Base-by-base conservation (phyloP, 1,140 invertebrate species). In the Nebria ingens region DNA sequence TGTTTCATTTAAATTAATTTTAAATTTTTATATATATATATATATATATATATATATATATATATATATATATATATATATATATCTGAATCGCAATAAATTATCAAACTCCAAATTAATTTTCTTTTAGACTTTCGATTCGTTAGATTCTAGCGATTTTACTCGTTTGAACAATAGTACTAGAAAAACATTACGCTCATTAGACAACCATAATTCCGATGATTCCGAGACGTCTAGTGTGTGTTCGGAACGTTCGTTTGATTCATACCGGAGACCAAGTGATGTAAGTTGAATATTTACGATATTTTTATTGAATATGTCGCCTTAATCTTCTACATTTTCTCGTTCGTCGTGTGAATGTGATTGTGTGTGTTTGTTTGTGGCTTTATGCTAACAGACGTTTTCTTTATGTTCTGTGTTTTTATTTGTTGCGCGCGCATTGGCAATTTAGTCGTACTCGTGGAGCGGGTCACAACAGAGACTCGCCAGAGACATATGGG, bases 171-270 rank as follows among this genome's bases (percentile, higher is more conserved):
- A 61, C 62, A n/a, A n/a, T 62, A 64, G 60, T 53, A 59, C 65
- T 4, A 58, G 66, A 42, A 68, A 64, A 56, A 52, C 50, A 6
- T 62, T 69, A 59, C 59, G 68, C 19, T 68, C 68, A 2, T 49
- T 70, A 21, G 69, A 71, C 22, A 69, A 69, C 57, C 68, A 68
- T 54, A n/a, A n/a, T 34, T 71, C 69, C 29, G 90, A 93, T 67
- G 88, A 91, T 56, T 95, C 91, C 49, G 94, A 97, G 70, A 93
- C 91, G 1, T 97, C 93, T 25, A 95, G 91, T 68, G 84, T 96
- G 49, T 95, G 92, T 69, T 96, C 93, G 0, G 93, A 97, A 65
- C 74, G 90, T 2, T 94, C 91, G 21, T 85, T 87, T 63, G 90
- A 92, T 65, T 92, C 89, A 9, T 89, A 83, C 58, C 79, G 86